Conservation (phyloP, 1,140 invertebrate species). For the Diuraphis noxia region DNA sequence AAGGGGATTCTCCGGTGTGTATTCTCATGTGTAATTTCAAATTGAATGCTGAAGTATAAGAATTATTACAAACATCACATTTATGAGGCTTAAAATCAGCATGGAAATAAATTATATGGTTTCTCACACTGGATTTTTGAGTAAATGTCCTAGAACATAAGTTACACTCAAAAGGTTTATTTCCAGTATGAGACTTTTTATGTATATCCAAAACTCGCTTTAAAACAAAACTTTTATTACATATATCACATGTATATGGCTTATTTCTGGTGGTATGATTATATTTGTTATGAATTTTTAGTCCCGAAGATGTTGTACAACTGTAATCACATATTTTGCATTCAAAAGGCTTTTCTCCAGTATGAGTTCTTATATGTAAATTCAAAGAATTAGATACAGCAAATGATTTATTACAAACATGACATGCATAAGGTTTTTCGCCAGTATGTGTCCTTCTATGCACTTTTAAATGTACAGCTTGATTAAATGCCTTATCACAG, state of each 20-base stretch:
- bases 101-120: not conserved
- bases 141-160: not conserved
- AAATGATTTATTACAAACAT: no score
- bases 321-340: constrained; percentile 6
- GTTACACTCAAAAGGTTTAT: not conserved
- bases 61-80: not conserved
- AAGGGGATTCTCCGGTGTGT: not conserved
- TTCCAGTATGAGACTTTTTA: not conserved
- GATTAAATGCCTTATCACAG: not conserved
- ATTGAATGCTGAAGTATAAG: not conserved
- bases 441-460: not conserved
- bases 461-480: not conserved
- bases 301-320: no score
- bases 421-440: no score
- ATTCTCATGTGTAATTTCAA: not conserved
- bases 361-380: not conserved
- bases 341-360: constrained; percentile 14
- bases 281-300: not conserved
- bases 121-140: not conserved
- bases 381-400: no score
- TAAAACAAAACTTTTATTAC: not conserved
- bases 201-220: not conserved
- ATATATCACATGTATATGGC: not conserved
- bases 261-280: not conserved
- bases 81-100: not conserved